Evolutionary conservation across 64 coral and sea anemone species (phyloP), one percentile per base, ranked within the genome.

Genomic region (Montipora capricornis): DNA sequence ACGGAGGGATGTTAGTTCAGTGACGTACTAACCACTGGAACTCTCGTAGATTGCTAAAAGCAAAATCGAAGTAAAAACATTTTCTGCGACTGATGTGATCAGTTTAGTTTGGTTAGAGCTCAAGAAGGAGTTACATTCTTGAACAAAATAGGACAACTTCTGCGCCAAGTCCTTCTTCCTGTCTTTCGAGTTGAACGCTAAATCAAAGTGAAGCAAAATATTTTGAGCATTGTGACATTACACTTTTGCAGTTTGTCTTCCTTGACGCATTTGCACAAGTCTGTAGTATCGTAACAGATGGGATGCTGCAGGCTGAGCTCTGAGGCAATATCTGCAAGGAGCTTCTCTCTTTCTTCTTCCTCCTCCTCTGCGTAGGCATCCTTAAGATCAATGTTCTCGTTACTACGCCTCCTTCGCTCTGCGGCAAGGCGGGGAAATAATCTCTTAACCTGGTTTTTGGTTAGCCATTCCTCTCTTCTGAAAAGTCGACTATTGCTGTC

Each of bases 381-480:
- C 53, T 89, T 61, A 17, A 64, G 6, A 12, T 81, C 58, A 71
- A 67, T 61, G 57, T 78, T 46, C 73, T 88, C 75, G n/a, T 24
- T 83, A 73, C 80, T 68, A 70, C 64, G 58, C 70, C 80, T 86
- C 76, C 90, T 80, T 44, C 73, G 92, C 15, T 83, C 48, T 11
- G 83, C 81, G 47, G 78, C 68, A 44, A 95, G 78, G 48, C 90
- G 90, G 20, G 94, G 92, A 76, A 95, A 95, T 13, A 95, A 92
- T 11, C 78, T 85, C 52, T 92, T 64, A 20, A 92, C 68, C 61
- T 95, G 89, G 10, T 6, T 84, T 46, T 58, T 87, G 4, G 77
- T 91, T 26, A 91, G 76, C 94, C 90, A 82, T 68, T 92, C 77
- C 50, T 88, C 82, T 70, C 89, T 20, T n/a, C 29, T 53, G 69